Evolutionary conservation across 64 coral and sea anemone genomes (phyloP).

Genomic region (Acropora yongei): DNA sequence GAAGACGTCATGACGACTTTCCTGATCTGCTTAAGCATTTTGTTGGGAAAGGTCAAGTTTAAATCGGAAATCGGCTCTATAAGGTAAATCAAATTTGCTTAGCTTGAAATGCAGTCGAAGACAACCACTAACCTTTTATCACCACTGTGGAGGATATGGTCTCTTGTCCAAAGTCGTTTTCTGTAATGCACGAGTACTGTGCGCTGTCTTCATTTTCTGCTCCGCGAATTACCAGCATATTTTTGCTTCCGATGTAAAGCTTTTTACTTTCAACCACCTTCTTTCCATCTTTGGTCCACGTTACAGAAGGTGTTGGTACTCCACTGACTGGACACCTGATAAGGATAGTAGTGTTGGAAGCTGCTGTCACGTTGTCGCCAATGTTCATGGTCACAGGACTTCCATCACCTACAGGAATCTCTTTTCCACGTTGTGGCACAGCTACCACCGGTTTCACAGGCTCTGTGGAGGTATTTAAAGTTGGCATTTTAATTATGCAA

Average conservation of each 20-base stretch:
- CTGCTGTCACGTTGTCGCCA: slow-evolving; percentile 50
- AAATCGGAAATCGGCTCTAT: no score
- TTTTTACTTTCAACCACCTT: background rate
- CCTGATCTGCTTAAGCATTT: no score
- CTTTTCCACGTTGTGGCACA: slow-evolving; percentile 6
- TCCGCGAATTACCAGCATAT: background rate
- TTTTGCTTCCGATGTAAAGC: slow-evolving; percentile 18
- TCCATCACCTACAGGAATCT: slow-evolving; percentile 51
- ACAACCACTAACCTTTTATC: slow-evolving; percentile 66
- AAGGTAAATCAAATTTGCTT: no score
- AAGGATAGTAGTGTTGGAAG: slow-evolving; percentile 62
- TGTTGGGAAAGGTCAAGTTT: no score
- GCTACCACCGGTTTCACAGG: slow-evolving; percentile 72
- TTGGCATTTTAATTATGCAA: background rate
- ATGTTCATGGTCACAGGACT: slow-evolving; percentile 47
- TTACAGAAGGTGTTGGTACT: slow-evolving; percentile 54
- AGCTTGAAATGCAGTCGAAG: no score
- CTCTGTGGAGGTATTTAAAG: slow-evolving; percentile 18
- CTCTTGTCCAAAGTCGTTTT: slow-evolving; percentile 63
- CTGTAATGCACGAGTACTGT: slow-evolving; percentile 61
- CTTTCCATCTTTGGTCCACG: slow-evolving; percentile 38
- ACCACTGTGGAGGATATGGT: slow-evolving; percentile 37
- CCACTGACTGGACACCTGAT: slow-evolving; percentile 58
- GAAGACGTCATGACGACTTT: no score
- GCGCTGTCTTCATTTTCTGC: slow-evolving; percentile 29